phyloP scores from a whole-genome alignment of 2,888 invertebrate species.

The Lamellibrachia columna region DNA sequence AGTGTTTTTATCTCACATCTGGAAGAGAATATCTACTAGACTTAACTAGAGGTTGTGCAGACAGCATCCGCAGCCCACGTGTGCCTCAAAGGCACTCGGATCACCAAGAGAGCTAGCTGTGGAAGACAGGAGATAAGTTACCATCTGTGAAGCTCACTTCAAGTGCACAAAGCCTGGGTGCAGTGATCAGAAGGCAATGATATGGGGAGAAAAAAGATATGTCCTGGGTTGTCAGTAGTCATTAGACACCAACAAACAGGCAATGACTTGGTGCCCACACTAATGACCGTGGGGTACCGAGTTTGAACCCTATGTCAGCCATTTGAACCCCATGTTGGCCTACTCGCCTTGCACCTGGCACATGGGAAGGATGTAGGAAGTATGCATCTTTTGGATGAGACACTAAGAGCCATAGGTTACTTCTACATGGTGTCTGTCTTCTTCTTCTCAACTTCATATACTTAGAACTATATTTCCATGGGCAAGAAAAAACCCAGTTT shows the following conservation, averaged over 20 bases:
- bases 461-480: too few species aligned
- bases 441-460: too few species aligned
- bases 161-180: background rate
- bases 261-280: background rate
- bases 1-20: background rate
- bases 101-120: background rate
- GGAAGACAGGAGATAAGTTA: background rate
- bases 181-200: background rate
- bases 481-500: too few species aligned
- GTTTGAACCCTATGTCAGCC: too few species aligned
- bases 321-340: background rate
- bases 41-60: background rate
- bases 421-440: too few species aligned
- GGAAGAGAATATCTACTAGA: background rate
- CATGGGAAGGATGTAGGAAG: background rate
- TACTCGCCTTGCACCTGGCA: background rate
- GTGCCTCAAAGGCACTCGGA: background rate
- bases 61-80: background rate
- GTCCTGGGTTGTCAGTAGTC: slow-evolving; percentile 1
- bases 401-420: too few species aligned
- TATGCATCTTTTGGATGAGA: background rate
- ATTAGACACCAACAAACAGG: background rate
- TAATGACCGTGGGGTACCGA: background rate
- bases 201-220: background rate
- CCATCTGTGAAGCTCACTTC: background rate